Evolutionary conservation across 2,888 invertebrate genomes (phyloP).

Genomic region (Lymantria monacha): DNA sequence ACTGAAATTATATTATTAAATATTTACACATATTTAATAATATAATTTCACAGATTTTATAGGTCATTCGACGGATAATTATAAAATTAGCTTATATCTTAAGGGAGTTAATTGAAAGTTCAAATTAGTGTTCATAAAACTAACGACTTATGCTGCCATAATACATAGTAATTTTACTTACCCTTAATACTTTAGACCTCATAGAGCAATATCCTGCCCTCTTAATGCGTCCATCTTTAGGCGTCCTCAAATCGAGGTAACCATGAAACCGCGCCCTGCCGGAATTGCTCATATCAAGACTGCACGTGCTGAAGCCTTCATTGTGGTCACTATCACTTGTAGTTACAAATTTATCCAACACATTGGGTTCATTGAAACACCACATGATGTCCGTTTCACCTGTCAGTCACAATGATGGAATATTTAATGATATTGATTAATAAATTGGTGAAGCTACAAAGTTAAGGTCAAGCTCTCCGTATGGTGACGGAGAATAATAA

Average conservation of each 20-base stretch:
- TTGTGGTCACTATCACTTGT: conserved; percentile 91
- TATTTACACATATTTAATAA: too few relatives aligned
- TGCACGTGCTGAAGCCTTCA: conserved; percentile 90
- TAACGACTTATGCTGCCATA: too few relatives aligned
- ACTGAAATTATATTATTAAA: too few relatives aligned
- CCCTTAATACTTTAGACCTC: conserved; percentile 85
- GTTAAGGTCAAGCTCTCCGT: too few relatives aligned
- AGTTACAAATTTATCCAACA: conserved; percentile 86
- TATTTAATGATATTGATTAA: background rate
- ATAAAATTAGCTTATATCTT: too few relatives aligned
- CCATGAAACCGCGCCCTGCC: conserved; percentile 90
- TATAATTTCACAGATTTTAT: too few relatives aligned
- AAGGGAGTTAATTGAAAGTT: too few relatives aligned
- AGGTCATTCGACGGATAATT: too few relatives aligned
- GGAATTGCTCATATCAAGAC: conserved; percentile 84
- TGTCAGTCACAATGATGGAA: conserved; percentile 22
- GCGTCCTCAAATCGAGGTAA: conserved; percentile 84
- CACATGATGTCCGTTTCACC: conserved; percentile 89
- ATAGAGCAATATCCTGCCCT: conserved; percentile 92
- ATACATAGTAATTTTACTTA: conserved; percentile 49
- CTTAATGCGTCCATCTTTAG: conserved; percentile 91
- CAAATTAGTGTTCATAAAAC: too few relatives aligned
- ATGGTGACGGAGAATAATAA: too few relatives aligned
- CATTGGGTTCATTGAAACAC: conserved; percentile 85
- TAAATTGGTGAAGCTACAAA: background rate